Percentiles rank a stretch among this genome's conserved stretches.
Conservation (phyloP, 2,797 vertebrate genomes). For the Fringilla coelebs region DNA sequence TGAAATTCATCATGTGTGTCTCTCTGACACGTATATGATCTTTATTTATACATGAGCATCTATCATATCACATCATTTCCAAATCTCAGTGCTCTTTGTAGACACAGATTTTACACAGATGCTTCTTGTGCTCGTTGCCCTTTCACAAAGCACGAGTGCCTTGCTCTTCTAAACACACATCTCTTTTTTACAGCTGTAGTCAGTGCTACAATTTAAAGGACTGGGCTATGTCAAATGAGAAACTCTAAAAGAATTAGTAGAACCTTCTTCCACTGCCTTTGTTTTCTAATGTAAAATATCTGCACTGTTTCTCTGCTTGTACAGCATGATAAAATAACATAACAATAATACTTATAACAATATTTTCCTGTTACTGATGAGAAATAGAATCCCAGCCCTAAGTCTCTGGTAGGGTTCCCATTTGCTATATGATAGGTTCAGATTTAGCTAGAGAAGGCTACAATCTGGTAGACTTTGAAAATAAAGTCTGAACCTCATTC, state of each 20-base stretch:
- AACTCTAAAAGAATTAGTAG: background rate
- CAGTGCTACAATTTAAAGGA: background rate
- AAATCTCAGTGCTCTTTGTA: background rate
- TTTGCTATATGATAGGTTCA: background rate
- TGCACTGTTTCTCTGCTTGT: background rate
- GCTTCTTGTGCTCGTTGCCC: background rate
- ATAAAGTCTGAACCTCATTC: background rate
- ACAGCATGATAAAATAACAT: background rate
- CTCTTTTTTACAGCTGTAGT: background rate
- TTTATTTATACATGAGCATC: background rate
- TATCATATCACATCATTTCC: background rate
- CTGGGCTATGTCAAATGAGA: background rate
- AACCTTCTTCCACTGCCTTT: background rate
- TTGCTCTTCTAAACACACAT: background rate
- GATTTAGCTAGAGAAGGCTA: background rate
- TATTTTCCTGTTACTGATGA: background rate
- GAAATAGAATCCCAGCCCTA: background rate
- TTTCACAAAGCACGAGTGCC: background rate
- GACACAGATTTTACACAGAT: background rate
- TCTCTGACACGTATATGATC: background rate
- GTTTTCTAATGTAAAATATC: background rate
- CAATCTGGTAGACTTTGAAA: background rate
- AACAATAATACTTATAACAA: background rate
- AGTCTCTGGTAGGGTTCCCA: background rate
- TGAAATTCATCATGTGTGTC: background rate